phyloP scores from a whole-genome alignment of 2,888 invertebrate genomes.

The Urechis unicinctus region DNA sequence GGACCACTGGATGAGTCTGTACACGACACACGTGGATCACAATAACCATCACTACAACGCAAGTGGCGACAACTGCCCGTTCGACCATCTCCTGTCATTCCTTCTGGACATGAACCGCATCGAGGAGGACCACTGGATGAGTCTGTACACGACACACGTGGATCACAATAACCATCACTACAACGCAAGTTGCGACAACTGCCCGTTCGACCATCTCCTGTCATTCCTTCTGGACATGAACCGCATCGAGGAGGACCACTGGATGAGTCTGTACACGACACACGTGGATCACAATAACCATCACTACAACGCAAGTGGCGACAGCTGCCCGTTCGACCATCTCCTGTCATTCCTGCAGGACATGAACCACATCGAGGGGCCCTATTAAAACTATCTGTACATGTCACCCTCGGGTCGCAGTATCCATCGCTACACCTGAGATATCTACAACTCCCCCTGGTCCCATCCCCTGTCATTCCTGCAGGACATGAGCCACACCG shows the following conservation, averaged over 20 bases:
- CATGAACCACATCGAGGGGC: background rate
- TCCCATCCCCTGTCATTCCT: background rate
- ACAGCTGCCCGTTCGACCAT: constrained; percentile 6
- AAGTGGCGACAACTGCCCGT: background rate
- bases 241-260: constrained; percentile 27
- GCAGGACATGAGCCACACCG: background rate
- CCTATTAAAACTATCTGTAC: background rate
- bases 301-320: constrained; percentile 59
- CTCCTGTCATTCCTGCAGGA: constrained; percentile 5
- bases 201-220: constrained; percentile 56
- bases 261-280: constrained; percentile 20
- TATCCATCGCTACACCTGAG: background rate
- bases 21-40: background rate
- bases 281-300: constrained; percentile 64
- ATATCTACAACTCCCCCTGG: background rate
- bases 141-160: background rate
- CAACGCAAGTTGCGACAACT: constrained; percentile 7
- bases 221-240: constrained; percentile 30
- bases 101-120: background rate
- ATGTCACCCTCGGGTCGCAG: background rate
- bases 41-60: background rate
- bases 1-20: background rate
- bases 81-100: background rate
- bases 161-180: background rate
- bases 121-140: background rate